Evolutionary conservation across 2,113 vertebrate genomes (phyloP).

Genomic region (Axis porcinus): DNA sequence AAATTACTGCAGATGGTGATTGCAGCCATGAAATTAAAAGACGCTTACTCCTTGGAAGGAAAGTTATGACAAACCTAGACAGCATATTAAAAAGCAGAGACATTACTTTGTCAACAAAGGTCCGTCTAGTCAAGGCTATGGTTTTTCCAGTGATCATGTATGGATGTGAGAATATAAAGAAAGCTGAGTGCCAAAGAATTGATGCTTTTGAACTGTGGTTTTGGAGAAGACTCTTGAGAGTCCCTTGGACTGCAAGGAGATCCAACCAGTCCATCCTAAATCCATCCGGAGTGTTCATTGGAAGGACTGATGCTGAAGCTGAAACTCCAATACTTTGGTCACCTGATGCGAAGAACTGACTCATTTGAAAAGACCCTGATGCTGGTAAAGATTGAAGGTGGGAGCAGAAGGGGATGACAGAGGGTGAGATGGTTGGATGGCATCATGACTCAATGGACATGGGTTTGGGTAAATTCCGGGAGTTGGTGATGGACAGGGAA

Average conservation of each 20-base stretch:
- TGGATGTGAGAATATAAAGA: neutral
- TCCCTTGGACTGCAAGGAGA: neutral
- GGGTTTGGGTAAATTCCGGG: neutral
- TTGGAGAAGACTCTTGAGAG: neutral
- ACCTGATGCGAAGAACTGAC: rapidly evolving
- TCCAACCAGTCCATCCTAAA: neutral
- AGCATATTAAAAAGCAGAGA: neutral
- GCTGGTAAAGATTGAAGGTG: neutral
- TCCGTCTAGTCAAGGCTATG: neutral
- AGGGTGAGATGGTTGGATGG: neutral
- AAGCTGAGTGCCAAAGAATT: rapidly evolving
- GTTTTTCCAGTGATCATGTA: neutral
- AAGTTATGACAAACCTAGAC: neutral
- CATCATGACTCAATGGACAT: neutral
- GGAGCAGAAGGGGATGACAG: rapidly evolving
- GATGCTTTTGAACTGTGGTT: neutral
- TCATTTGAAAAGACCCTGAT: neutral
- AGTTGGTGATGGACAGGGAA: neutral
- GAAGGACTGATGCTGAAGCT: neutral
- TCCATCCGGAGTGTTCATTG: neutral
- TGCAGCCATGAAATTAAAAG: neutral
- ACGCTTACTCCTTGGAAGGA: neutral
- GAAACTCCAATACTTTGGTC: neutral
- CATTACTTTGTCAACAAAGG: neutral
- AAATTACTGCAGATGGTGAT: neutral